Evolutionary conservation across 2,113 vertebrate genomes (phyloP), one percentile per base, ranked within the genome.

Genomic region (Gymnobelideus leadbeateri): DNA sequence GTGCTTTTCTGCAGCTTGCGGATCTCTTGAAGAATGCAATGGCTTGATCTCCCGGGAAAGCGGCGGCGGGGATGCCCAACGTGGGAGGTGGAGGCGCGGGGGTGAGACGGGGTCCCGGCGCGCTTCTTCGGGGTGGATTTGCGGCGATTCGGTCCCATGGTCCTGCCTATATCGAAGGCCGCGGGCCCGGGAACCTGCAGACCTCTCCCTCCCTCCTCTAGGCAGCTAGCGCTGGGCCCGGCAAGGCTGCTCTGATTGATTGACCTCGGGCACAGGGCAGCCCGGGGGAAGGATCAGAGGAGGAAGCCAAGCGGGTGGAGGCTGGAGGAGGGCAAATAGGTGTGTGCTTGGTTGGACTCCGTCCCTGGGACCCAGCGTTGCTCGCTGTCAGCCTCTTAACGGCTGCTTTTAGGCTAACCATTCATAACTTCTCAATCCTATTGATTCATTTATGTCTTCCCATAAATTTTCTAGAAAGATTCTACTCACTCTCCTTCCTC

Each of bases 1-100:
- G 98, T 97, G 93, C 89, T 98, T n/a, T n/a, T n/a, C 96, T 98
- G 98, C 54, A 98, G 96, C 8, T 6, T 94, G n/a, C 51, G 94
- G n/a, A 98, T 93, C 92, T 98, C 97, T 91, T 16, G 96, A 50
- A 98, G 47, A 51, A 95, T 10, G 9, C 25, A 3, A 57, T 94
- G 95, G 2, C 0, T 2, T 0, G 0, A 0, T 53, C 12, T n/a
- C 43, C 84, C 77, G 10, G 0, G 53, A 10, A 23, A 0, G 1
- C 0, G 93, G 10, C 11, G 52, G 10, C 11, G 52, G 1, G 96
- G 1, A 0, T 97, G 0, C 0, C 95, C 96, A 43, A 92, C 47
- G 4, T 0, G 51, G 47, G 47, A 3, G 47, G 47, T 84, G 68
- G 68, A 84, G 37, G 68, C 68, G 1, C n/a, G n/a, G n/a, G 68